Evolutionary conservation across 1,140 invertebrate genomes (phyloP), one percentile per base, ranked within the genome.

Genomic region (Metaphire vulgaris): DNA sequence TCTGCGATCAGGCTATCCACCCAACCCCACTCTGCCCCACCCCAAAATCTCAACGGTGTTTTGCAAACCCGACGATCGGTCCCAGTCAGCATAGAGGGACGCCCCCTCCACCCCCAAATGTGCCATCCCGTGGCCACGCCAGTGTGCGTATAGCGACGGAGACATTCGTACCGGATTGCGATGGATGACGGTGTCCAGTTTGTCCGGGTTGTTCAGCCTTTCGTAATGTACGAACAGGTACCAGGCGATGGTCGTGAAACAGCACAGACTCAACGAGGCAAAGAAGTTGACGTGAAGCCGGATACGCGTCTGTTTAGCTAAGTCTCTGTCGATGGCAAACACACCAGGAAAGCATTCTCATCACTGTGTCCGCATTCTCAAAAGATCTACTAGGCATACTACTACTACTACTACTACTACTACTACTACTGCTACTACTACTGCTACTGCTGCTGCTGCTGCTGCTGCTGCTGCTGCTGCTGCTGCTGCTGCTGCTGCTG

Each of bases 151-250:
- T n/a, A n/a, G n/a, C n/a, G n/a, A n/a, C n/a, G n/a, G n/a, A n/a
- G n/a, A n/a, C n/a, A n/a, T n/a, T n/a, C n/a, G n/a, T 12, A 85
- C 83, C 74, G 76, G 77, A 30, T 83, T 83, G 56, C 76, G 75
- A 30, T 81, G 77, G 29, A 82, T 66, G 1, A 79, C 69, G 28
- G 80, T 82, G 15, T 79, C 75, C 6, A 72, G 79, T 21, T 79
- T 76, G 0, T 75, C 73, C 26, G 78, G 66, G 69, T 78, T 81
- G n/a, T 79, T 80, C 0, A 84, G 64, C 30, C 75, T 79, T 32
- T 83, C 80, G 74, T 82, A 81, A 0, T 83, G 82, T 0, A 87
- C 78, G 69, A 89, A 85, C 41, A 90, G 82, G 80, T 90, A 88
- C 81, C 88, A 88, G 79, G 90, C 85, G 70, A 90, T 83, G 32